These are phyloP conservation scores for Myotis yumanensis DNA, from an alignment of 2,113 vertebrate species.

Conservation along the genomic window DNA sequence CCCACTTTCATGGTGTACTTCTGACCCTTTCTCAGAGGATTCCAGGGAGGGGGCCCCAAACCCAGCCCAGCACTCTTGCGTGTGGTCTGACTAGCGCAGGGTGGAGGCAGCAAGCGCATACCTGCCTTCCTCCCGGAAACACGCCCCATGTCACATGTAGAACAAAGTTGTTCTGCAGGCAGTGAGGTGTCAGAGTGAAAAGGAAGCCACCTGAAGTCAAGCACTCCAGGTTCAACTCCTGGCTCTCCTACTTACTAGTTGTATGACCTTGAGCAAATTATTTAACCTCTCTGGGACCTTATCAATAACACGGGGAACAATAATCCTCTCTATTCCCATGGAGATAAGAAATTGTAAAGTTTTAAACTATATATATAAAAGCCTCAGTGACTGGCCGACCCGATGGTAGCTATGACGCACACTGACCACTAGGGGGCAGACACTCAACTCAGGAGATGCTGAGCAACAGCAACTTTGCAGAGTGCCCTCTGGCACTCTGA, in stretches of 20 bases:
- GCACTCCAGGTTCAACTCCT: neutral
- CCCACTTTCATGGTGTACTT: neutral
- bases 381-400: too few species aligned
- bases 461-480: too few species aligned
- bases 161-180: neutral
- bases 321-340: neutral
- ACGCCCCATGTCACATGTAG: accelerated
- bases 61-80: neutral
- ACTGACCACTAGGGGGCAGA: too few species aligned
- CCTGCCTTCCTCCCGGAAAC: neutral
- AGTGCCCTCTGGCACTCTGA: too few species aligned
- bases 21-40: neutral
- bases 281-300: neutral
- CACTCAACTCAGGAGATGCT: too few species aligned
- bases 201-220: neutral
- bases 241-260: neutral
- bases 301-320: neutral
- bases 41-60: neutral
- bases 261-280: slow-evolving; percentile 18
- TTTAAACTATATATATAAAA: neutral
- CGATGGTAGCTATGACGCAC: too few species aligned
- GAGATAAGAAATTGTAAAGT: neutral
- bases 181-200: neutral
- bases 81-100: neutral
- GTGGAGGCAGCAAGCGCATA: accelerated